Base-by-base conservation (phyloP, 2,888 invertebrate genomes). In the Macroteleia sp. region DNA sequence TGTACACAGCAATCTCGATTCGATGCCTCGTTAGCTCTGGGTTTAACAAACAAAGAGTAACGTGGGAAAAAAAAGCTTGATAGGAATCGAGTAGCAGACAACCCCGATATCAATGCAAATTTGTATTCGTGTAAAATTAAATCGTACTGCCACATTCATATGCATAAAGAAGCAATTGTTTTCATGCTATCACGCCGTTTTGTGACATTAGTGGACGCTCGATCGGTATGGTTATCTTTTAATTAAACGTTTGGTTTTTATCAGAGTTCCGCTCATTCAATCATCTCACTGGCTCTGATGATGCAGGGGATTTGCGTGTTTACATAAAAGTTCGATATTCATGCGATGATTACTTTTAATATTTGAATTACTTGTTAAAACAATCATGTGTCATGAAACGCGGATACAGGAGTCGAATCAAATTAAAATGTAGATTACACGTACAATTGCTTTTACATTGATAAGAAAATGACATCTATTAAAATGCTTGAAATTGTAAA, bases 201-300 rank as follows among this genome's bases (percentile, higher is more conserved):
- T 85, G 83, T 85, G 82, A 88, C 86, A 88, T 87, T 87, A 88
- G 85, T 85, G 85, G 78, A 67, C 79, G 81, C 80, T 76, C 86
- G 86, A 89, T 88, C 85, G 85, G 85, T 80, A 86, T 86, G 89
- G 88, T 90, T 89, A 90, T 89, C 89, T 90, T 90, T 90, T 89
- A 90, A 90, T 90, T 90, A 90, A 89, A 90, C 86, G 88, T 88
- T 89, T 86, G 87, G 83, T 87, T 86, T 87, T 89, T 88, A 89
- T 89, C 88, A 83, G 82, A 57, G 73, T 57, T 56, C 56, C 66
- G 46, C 10, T 54, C 48, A 50, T 66, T 61, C 52, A 44, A 59
- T 64, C 20, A 50, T 67, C 57, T 32, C 32, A 28, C 12, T 12
- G 41, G 19, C 14, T 48, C 12, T 22, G 52, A 20, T 12, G 6